Conservation (phyloP, 2,888 invertebrate genomes). For the Cynaeus angustus region DNA sequence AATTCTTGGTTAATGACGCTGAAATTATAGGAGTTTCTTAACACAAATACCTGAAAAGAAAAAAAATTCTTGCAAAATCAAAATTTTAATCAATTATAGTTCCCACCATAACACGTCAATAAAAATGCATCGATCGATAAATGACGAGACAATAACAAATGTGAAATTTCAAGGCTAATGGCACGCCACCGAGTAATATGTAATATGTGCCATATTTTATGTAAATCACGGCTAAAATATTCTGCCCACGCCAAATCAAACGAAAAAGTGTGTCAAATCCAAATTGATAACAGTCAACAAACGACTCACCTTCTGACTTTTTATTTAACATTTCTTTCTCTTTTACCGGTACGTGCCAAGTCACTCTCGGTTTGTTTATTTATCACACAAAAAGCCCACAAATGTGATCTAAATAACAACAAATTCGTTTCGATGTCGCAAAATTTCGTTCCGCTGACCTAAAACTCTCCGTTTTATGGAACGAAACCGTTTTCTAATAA, state of each 20-base stretch:
- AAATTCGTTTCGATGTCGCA: background rate
- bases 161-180: conserved; percentile 21
- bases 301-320: background rate
- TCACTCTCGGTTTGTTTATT: too few species aligned
- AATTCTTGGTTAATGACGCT: too few species aligned
- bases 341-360: too few species aligned
- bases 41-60: too few species aligned
- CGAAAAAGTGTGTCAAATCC: conserved; percentile 22
- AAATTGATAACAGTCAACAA: background rate
- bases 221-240: conserved; percentile 1
- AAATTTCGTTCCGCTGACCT: conserved; percentile 12
- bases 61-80: too few species aligned
- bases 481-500: conserved; percentile 12
- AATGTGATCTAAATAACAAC: background rate
- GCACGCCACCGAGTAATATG: background rate
- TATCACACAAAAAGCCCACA: too few species aligned
- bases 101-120: too few species aligned
- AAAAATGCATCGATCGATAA: background rate
- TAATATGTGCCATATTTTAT: conserved; percentile 16
- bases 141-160: background rate
- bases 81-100: too few species aligned
- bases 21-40: too few species aligned
- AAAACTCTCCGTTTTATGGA: background rate
- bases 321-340: too few species aligned
- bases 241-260: conserved; percentile 7